phyloP scores from a whole-genome alignment of 1,140 invertebrate genomes.

The Batillaria attramentaria region DNA sequence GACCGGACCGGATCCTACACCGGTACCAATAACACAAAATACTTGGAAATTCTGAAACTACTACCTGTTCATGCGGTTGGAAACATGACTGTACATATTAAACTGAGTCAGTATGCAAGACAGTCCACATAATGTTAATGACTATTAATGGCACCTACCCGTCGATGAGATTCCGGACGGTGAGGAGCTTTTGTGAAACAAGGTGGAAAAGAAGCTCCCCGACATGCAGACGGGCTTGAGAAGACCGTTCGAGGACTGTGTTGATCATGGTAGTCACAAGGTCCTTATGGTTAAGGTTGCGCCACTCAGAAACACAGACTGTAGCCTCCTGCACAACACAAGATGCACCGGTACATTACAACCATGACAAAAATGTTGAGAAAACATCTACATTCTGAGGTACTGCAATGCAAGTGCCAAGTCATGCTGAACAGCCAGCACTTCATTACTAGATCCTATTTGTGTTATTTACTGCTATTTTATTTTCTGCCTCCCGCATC shows the following conservation, averaged over 20 bases:
- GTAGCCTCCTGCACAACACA: slow-evolving; percentile 69
- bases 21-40: background rate
- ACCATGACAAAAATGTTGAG: background rate
- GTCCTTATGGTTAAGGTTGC: slow-evolving; percentile 49
- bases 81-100: background rate
- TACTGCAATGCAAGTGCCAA: background rate
- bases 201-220: slow-evolving; percentile 70
- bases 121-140: background rate
- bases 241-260: slow-evolving; percentile 71
- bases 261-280: slow-evolving; percentile 70
- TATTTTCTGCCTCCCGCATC: background rate
- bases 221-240: slow-evolving; percentile 63
- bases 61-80: background rate
- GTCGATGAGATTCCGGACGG: slow-evolving; percentile 65
- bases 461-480: too few relatives aligned
- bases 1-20: too few relatives aligned
- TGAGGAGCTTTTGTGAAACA: slow-evolving; percentile 66
- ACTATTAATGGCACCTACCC: slow-evolving; percentile 64
- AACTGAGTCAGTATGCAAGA: background rate
- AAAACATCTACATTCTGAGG: background rate
- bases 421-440: too few relatives aligned
- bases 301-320: slow-evolving; percentile 68
- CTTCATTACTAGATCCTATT: too few relatives aligned
- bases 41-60: background rate
- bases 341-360: background rate